Evolutionary conservation across 2,113 vertebrate species (phyloP), one percentile per base, ranked within the genome.

Genomic region (Ornithorhynchus anatinus): DNA sequence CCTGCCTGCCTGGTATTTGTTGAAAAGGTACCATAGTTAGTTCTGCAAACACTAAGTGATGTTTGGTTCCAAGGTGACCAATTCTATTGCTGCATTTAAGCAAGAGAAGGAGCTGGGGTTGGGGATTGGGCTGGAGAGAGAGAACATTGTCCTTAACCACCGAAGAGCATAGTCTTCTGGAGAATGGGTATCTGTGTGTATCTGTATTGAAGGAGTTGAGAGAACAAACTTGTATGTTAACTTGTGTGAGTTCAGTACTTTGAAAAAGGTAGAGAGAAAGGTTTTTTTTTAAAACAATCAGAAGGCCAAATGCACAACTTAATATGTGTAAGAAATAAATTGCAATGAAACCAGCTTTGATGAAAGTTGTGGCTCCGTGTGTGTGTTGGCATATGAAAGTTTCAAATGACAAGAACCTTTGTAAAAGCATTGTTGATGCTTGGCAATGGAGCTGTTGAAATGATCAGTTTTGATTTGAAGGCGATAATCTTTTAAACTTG

Each of bases 21-120:
- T 94, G 88, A 94, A 94, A 96, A 97, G 94, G 95, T 96, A 94
- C 95, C 93, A 91, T 94, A 97, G 96, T 98, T 98, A 96, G 95
- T 93, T 96, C 95, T 95, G 91, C 93, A 96, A 96, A 97, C 94
- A 96, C 86, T 67, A 93, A 94, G 92, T 93, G 94, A 95, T 91
- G 95, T 96, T 91, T 82, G 92, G 96, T 94, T 93, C 93, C 94
- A 81, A 89, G 94, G 94, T 89, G 84, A 96, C 95, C 74, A 76
- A 89, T 44, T 36, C 85, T 90, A 76, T 88, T 90, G 89, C 89
- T 94, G 89, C 91, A 78, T 91, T 90, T 88, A 87, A 83, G 73
- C 69, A 45, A 75, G 63, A 62, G 78, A 60, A 66, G 64, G n/a
- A n/a, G n/a, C n/a, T n/a, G n/a, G n/a, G n/a, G n/a, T n/a, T n/a